Evolutionary conservation across 2,797 vertebrate species (phyloP).

Genomic region (Chlorospingus semifuscus): DNA sequence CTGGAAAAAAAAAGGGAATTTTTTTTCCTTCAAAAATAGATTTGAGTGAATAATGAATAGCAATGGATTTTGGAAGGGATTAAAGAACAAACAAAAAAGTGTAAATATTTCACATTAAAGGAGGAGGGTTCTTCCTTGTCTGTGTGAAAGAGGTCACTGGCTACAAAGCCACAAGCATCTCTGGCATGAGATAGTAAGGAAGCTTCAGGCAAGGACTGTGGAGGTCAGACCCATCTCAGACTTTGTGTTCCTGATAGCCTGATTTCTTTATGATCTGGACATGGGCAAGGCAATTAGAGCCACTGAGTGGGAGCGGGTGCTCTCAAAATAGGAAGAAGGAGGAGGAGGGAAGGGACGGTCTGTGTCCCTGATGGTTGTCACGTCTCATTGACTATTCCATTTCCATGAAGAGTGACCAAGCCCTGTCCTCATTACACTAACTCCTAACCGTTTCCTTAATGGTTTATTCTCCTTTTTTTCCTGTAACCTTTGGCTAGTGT

Average conservation of each 20-base stretch:
- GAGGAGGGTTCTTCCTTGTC: not conserved
- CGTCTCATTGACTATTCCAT: not conserved
- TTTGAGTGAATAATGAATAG: accelerated
- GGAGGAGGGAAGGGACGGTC: not conserved
- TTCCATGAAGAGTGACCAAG: not conserved
- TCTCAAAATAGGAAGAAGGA: not conserved
- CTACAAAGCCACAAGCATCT: not conserved
- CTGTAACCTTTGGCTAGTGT: not conserved
- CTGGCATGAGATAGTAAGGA: not conserved
- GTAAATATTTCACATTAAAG: not conserved
- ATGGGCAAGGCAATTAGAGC: not conserved
- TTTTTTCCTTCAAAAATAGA: not conserved
- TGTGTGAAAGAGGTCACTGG: not conserved
- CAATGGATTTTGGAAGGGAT: not conserved
- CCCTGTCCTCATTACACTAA: not conserved
- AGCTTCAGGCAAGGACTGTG: not conserved
- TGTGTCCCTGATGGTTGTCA: not conserved
- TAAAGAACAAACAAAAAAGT: not conserved
- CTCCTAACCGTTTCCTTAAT: accelerated
- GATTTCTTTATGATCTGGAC: not conserved
- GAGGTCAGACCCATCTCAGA: not conserved
- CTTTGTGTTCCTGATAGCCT: not conserved
- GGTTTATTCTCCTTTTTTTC: not conserved
- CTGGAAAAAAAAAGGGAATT: not conserved
- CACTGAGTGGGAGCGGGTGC: accelerated